phyloP scores from a whole-genome alignment of 2,888 invertebrate genomes.

The Diarsia rubi region DNA sequence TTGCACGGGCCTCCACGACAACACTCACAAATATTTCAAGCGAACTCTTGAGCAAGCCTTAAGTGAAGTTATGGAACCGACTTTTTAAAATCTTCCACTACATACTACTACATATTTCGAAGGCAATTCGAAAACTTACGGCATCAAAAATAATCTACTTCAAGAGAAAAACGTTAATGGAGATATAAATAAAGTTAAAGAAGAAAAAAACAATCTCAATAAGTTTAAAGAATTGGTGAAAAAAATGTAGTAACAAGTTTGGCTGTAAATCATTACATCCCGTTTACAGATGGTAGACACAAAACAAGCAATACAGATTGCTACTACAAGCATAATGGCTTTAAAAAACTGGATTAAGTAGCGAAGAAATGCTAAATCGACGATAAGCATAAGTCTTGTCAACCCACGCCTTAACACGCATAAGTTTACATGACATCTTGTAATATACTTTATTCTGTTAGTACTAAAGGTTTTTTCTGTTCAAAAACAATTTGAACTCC shows the following conservation, averaged over 20 bases:
- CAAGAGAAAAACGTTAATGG: constrained; percentile 6
- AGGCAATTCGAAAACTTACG: constrained; percentile 10
- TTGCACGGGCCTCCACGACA: constrained; percentile 86
- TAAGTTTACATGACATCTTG: constrained; percentile 60
- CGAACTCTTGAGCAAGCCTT: constrained; percentile 78
- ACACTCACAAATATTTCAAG: constrained; percentile 87
- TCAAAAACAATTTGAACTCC: constrained; percentile 47
- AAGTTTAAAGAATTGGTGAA: constrained; percentile 29
- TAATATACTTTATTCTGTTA: constrained; percentile 70
- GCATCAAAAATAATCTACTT: constrained; percentile 5
- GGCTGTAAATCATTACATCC: constrained; percentile 63
- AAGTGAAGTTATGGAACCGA: constrained; percentile 65
- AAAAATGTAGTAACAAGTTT: constrained; percentile 44
- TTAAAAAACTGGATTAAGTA: constrained; percentile 89
- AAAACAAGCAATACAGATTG: constrained; percentile 81
- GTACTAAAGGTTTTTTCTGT: constrained; percentile 68
- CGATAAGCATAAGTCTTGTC: constrained; percentile 89
- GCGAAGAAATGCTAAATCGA: constrained; percentile 88
- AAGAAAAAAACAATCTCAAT: constrained; percentile 14
- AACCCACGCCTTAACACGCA: constrained; percentile 80
- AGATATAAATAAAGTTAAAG: constrained; percentile 31
- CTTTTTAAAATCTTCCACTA: constrained; percentile 65
- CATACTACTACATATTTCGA: too few species aligned
- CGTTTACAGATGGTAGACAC: constrained; percentile 72
- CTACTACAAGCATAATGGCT: constrained; percentile 88